phyloP scores from a whole-genome alignment of 2,797 vertebrate species.

The Eupleurogrammus muticus region DNA sequence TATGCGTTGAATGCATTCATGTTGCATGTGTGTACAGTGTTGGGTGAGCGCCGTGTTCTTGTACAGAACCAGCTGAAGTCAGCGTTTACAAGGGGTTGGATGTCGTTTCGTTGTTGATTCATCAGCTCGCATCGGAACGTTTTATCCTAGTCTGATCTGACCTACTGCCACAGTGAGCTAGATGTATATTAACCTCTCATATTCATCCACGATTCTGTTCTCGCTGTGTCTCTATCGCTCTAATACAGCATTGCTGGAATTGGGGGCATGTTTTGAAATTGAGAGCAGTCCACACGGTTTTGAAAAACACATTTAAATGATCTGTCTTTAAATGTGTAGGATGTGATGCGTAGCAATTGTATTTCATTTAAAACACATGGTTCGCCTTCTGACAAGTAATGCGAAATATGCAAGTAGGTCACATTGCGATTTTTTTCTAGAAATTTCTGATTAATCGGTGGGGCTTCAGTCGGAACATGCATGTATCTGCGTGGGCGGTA shows the following conservation, averaged over 20 bases:
- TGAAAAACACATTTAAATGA: too few relatives aligned
- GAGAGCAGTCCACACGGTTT: background rate
- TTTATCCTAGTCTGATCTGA: constrained; percentile 59
- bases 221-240: background rate
- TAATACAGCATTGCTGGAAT: background rate
- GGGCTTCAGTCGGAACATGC: background rate
- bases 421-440: too few relatives aligned
- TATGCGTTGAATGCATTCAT: constrained; percentile 28
- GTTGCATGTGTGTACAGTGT: background rate
- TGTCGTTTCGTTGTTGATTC: constrained; percentile 67
- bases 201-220: constrained; percentile 8
- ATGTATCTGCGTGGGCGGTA: background rate
- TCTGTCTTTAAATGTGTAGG: too few relatives aligned
- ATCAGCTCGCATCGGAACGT: constrained; percentile 46
- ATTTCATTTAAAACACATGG: too few relatives aligned
- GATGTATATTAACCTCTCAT: constrained; percentile 35
- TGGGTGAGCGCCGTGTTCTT: constrained; percentile 1
- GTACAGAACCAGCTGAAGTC: constrained; percentile 54
- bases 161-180: constrained; percentile 76
- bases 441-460: too few relatives aligned
- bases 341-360: too few relatives aligned
- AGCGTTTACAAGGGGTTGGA: constrained; percentile 51
- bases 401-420: too few relatives aligned
- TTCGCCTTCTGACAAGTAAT: too few relatives aligned
- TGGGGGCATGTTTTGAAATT: constrained; percentile 8